These are phyloP conservation scores for Octonoba sinensis DNA, from an alignment of 2,888 invertebrate species.

Conservation along the genomic window DNA sequence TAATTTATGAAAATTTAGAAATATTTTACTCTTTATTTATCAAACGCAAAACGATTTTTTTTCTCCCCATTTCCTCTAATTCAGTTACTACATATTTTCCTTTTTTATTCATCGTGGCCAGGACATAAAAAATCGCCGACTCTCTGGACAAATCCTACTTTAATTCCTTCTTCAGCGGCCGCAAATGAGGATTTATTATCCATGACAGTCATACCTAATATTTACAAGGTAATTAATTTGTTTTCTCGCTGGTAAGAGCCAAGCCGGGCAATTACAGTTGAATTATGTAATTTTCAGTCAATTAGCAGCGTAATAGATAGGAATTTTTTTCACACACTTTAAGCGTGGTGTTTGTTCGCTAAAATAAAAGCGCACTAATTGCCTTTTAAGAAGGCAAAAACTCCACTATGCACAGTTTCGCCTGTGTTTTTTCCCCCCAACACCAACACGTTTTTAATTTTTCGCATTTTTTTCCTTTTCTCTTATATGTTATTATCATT, in stretches of 20 bases:
- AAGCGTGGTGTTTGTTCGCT: constrained; percentile 58
- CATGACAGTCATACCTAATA: constrained; percentile 61
- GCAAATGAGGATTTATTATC: constrained; percentile 63
- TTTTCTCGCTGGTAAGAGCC: constrained; percentile 14
- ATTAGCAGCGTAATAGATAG: constrained; percentile 63
- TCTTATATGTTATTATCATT: constrained; percentile 58
- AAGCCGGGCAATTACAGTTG: constrained; percentile 56
- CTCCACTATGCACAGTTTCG: constrained; percentile 30
- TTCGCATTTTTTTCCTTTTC: constrained; percentile 15
- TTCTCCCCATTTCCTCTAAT: too few species aligned
- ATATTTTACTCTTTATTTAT: too few species aligned
- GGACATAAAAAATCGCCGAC: background rate
- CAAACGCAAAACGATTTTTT: too few species aligned
- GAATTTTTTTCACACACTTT: constrained; percentile 37
- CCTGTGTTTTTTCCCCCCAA: constrained; percentile 24
- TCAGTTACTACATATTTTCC: too few species aligned
- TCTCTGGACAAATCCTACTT: constrained; percentile 33
- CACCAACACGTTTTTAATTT: constrained; percentile 43
- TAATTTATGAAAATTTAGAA: too few species aligned
- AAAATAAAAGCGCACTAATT: constrained; percentile 61
- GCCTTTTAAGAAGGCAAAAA: constrained; percentile 59
- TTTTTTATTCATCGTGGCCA: too few species aligned
- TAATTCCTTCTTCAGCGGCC: constrained; percentile 41
- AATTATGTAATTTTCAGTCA: constrained; percentile 64
- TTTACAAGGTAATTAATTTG: constrained; percentile 63